Evolutionary conservation across 2,888 invertebrate species (phyloP).

Genomic region (Operophtera brumata): DNA sequence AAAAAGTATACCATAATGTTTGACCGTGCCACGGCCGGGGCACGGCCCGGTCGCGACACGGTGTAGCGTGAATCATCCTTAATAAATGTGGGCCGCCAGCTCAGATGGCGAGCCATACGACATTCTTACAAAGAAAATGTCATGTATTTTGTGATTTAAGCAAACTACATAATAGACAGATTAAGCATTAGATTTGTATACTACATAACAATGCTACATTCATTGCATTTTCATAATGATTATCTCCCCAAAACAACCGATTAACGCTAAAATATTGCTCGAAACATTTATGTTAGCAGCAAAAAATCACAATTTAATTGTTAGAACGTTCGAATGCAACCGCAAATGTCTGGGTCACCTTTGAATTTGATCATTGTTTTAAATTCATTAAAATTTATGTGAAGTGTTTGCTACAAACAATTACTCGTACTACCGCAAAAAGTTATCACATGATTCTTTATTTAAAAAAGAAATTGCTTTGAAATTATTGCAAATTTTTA

Average conservation of each 20-base stretch:
- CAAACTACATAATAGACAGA: no score
- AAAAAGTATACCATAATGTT: no score
- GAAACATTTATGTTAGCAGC: constrained; percentile 28
- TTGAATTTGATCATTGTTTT: constrained; percentile 27
- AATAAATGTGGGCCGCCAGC: no score
- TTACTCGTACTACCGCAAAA: background rate
- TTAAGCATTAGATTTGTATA: no score
- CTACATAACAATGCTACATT: constrained; percentile 13
- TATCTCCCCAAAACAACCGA: constrained; percentile 17
- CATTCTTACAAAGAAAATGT: no score
- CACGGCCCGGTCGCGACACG: no score
- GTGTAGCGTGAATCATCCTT: no score
- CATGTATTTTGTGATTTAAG: no score
- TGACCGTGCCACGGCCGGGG: no score
- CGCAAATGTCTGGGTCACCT: constrained; percentile 31
- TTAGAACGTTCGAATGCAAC: constrained; percentile 29
- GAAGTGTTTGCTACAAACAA: background rate
- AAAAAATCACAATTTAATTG: constrained; percentile 27
- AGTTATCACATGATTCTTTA: background rate
- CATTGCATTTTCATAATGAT: constrained; percentile 21
- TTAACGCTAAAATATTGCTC: constrained; percentile 25
- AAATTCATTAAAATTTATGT: constrained; percentile 19
- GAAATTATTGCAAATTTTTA: background rate
- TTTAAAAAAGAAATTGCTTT: background rate
- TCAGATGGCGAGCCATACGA: no score